Evolutionary conservation across 2,113 vertebrate genomes (phyloP).

Genomic region (Python bivittatus): DNA sequence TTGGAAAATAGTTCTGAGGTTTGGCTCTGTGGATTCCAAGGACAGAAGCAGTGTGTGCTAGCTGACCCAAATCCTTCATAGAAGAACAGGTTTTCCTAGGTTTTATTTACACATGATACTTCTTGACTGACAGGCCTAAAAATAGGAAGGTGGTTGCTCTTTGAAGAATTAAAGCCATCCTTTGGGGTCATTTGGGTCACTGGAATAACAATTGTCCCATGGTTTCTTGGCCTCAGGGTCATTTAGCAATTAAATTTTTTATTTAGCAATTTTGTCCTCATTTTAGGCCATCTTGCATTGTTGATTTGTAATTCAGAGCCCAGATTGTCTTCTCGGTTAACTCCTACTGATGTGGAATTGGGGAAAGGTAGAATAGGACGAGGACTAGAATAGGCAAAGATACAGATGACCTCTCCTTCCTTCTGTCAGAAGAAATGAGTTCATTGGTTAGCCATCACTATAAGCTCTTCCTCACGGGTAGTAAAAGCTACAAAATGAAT

Average conservation of each 20-base stretch:
- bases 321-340: neutral
- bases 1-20: neutral
- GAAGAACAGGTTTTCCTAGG: neutral
- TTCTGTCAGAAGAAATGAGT: neutral
- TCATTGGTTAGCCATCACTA: slow-evolving; percentile 32
- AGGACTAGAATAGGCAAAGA: neutral
- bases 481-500: slow-evolving; percentile 1
- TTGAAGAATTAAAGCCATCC: neutral
- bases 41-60: neutral
- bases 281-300: neutral
- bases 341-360: neutral
- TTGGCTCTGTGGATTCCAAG: neutral
- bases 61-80: neutral
- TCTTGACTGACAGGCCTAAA: neutral
- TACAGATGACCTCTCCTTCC: neutral
- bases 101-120: neutral
- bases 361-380: neutral
- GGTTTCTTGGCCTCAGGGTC: neutral
- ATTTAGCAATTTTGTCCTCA: slow-evolving; percentile 11
- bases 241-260: slow-evolving; percentile 5
- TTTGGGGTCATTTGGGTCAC: neutral
- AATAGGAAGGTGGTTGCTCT: neutral
- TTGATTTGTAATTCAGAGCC: neutral
- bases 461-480: slow-evolving; percentile 27
- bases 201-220: neutral